Evolutionary conservation across 2,888 invertebrate species (phyloP).

Genomic region (Arctia plantaginis): DNA sequence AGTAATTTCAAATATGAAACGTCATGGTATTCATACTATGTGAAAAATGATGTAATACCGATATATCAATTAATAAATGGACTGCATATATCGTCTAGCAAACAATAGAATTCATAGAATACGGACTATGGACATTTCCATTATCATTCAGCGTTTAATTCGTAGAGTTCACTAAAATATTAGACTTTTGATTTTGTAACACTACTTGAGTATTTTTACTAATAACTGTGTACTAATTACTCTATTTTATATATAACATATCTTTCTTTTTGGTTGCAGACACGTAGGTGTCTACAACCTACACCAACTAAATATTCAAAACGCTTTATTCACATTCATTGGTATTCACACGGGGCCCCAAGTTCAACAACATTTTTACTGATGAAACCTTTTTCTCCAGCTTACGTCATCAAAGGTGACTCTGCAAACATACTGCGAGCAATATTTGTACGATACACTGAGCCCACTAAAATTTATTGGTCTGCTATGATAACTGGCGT

Average conservation of each 20-base stretch:
- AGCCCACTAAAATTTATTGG: constrained; percentile 41
- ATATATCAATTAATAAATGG: neutral
- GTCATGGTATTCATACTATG: neutral
- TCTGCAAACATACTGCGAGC: constrained; percentile 28
- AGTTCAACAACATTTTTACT: constrained; percentile 47
- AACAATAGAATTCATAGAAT: neutral
- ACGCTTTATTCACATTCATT: constrained; percentile 30
- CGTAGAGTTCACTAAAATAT: neutral
- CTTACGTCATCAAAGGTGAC: constrained; percentile 35
- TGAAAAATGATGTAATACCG: too few species aligned
- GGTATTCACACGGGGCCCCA: constrained; percentile 30
- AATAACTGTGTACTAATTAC: neutral
- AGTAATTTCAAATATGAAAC: too few species aligned
- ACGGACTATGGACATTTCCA: neutral
- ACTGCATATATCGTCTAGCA: neutral
- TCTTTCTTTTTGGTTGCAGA: neutral
- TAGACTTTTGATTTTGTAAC: neutral
- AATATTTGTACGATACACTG: constrained; percentile 42
- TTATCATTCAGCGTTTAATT: neutral
- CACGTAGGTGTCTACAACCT: constrained; percentile 23
- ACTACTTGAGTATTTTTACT: neutral
- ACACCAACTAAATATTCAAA: constrained; percentile 24
- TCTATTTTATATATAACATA: neutral
- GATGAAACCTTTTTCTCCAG: constrained; percentile 40
- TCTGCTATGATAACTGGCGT: constrained; percentile 27